Evolutionary conservation across 2,888 invertebrate species (phyloP).

Genomic region (Automeris io): DNA sequence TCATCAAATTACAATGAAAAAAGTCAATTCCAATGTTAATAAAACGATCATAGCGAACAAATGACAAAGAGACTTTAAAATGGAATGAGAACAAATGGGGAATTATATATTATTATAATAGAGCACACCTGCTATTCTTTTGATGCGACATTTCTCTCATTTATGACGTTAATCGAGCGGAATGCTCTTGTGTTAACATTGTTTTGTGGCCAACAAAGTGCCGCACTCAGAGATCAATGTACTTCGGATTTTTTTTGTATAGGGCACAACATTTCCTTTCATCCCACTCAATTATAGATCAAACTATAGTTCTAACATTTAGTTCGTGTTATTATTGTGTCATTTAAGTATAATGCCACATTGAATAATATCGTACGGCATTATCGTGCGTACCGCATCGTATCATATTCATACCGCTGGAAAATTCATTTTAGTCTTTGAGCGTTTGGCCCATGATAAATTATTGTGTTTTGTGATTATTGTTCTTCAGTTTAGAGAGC

Average conservation of each 20-base stretch:
- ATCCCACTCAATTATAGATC: slow-evolving; percentile 74
- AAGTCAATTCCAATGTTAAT: slow-evolving; percentile 40
- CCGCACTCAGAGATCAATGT: slow-evolving; percentile 61
- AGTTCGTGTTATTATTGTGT: slow-evolving; percentile 72
- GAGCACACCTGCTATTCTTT: slow-evolving; percentile 75
- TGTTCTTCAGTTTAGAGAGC: slow-evolving; percentile 1
- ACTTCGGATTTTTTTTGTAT: slow-evolving; percentile 73
- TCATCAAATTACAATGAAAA: slow-evolving; percentile 34
- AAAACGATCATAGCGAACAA: slow-evolving; percentile 39
- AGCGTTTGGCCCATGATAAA: slow-evolving; percentile 17
- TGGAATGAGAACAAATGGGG: slow-evolving; percentile 63
- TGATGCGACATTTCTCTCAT: slow-evolving; percentile 75
- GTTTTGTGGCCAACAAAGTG: slow-evolving; percentile 65
- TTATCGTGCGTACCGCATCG: too few species aligned
- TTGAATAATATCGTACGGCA: slow-evolving; percentile 29
- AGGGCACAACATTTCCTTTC: slow-evolving; percentile 67
- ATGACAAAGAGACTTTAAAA: slow-evolving; percentile 55
- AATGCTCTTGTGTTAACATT: slow-evolving; percentile 65
- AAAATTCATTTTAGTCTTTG: slow-evolving; percentile 30
- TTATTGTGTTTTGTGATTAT: slow-evolving; percentile 11
- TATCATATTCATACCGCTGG: too few species aligned
- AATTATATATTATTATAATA: slow-evolving; percentile 60
- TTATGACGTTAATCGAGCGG: slow-evolving; percentile 74
- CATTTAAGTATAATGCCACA: slow-evolving; percentile 35
- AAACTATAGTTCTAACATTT: slow-evolving; percentile 72